A percentile compares a stretch with the other conserved stretches of the same genome.
These are phyloP conservation scores for Cliona cf. orientalis DNA, from an alignment of 37 sponge, comb jelly and placozoan genomes.

Conservation along the genomic window DNA sequence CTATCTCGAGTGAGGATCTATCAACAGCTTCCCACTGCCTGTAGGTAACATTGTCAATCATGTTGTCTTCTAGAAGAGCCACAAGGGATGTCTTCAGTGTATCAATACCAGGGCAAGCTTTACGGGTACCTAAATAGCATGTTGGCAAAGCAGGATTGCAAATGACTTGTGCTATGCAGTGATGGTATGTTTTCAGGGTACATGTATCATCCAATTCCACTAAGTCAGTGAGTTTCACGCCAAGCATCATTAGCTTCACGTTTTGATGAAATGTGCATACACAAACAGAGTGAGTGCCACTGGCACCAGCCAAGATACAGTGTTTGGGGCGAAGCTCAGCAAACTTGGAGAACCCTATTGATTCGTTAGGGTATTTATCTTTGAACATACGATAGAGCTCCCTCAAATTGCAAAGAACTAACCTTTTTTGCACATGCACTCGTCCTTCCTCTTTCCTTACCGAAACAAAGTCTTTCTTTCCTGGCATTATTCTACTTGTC, in stretches of 20 bases:
- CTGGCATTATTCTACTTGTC: conserved; percentile 57
- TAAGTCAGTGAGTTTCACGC: not conserved
- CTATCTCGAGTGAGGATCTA: too few relatives aligned
- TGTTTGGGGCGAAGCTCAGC: conserved; percentile 46
- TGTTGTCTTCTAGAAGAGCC: too few relatives aligned
- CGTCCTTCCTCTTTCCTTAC: conserved; percentile 8
- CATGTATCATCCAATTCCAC: too few relatives aligned
- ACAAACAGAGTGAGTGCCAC: conserved; percentile 72
- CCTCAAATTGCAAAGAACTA: conserved; percentile 49
- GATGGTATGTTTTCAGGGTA: too few relatives aligned
- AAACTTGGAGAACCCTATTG: conserved; percentile 66
- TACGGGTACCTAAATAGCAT: too few relatives aligned
- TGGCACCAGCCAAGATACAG: conserved; percentile 62
- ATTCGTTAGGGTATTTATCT: conserved; percentile 19
- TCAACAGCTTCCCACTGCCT: too few relatives aligned
- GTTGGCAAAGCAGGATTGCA: too few relatives aligned
- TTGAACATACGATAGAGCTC: conserved; percentile 51
- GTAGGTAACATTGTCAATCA: too few relatives aligned
- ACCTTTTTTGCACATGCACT: conserved; percentile 37
- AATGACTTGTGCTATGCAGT: too few relatives aligned
- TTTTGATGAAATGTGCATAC: conserved; percentile 69
- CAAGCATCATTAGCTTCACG: conserved; percentile 40
- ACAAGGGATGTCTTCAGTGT: too few relatives aligned
- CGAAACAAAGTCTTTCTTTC: conserved; percentile 55
- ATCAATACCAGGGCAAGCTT: too few relatives aligned